phyloP scores from a whole-genome alignment of 2,113 vertebrate genomes.

The Propithecus coquereli region DNA sequence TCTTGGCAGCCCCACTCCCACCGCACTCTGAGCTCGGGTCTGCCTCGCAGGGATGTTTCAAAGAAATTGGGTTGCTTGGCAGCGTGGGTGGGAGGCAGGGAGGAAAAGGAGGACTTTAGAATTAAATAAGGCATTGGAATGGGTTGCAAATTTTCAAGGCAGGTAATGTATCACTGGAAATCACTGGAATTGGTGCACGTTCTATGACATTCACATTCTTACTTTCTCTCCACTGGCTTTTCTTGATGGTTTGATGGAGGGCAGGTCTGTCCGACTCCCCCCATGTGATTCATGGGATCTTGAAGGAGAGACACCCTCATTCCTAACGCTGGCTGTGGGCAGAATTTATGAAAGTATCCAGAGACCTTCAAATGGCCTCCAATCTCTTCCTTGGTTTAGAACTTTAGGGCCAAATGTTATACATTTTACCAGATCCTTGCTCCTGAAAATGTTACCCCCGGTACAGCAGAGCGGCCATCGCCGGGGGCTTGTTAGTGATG shows the following conservation, averaged over 20 bases:
- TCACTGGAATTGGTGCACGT: not conserved
- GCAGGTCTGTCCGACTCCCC: not conserved
- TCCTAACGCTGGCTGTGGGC: not conserved
- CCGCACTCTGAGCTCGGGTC: not conserved
- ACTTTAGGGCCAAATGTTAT: not conserved
- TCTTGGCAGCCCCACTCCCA: not conserved
- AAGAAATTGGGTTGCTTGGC: constrained; percentile 31
- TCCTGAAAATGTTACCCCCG: not conserved
- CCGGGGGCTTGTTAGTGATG: not conserved
- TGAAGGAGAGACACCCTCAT: not conserved
- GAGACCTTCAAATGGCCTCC: not conserved
- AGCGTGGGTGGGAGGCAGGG: not conserved
- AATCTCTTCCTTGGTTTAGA: not conserved
- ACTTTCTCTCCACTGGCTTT: not conserved
- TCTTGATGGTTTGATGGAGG: not conserved
- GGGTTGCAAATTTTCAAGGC: constrained; percentile 10
- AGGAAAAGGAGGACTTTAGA: constrained; percentile 25
- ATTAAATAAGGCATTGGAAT: constrained; percentile 28
- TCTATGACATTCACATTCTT: not conserved
- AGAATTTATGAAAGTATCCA: not conserved
- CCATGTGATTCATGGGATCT: not conserved
- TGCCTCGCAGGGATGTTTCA: not conserved
- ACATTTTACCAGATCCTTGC: not conserved
- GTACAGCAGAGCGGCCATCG: not conserved
- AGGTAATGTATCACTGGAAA: not conserved